Base-by-base conservation (phyloP, 2,113 vertebrate species). In the Sciurus niger region DNA sequence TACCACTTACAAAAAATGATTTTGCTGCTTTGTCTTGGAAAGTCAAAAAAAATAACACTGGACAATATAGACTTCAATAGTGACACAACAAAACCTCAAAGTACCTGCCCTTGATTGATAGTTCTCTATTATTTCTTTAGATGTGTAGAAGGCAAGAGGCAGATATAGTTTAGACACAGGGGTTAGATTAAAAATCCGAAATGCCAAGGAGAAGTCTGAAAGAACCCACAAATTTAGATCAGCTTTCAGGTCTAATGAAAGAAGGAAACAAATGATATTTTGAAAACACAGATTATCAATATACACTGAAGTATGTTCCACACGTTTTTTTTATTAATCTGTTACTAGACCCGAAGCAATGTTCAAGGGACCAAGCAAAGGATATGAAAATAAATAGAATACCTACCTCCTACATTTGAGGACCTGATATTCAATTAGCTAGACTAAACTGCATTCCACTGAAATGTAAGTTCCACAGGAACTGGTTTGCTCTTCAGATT, bases 271-370 rank as follows among this genome's bases (percentile, higher is more conserved):
- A 68, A 84, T 76, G 1, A 53, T 32, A 79, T 0, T 22, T 73
- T 93, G n/a, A 94, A 94, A 93, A 68, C 32, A 9, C 10, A 84
- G 34, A 84, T 28, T 93, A 67, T 67, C n/a, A 82, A 3, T 43
- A 72, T 30, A 58, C 4, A n/a, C 18, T 73, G 60, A 90, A 16
- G 9, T 80, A 60, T 53, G 3, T 13, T 53, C 18, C 30, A 43
- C 32, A 55, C 9, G 0, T 6, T 93, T 6, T 93, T 96, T 70
- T 46, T 18, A 85, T 48, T 83, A 78, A 32, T 74, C 43, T 0
- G 16, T 46, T 72, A 40, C 1, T 37, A 4, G 17, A 20, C 8
- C 30, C 9, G 82, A 86, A 46, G 25, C 3, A 74, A 78, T 82
- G 17, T n/a, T 84, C 48, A 76, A 3, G 28, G 1, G 8, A 90